Conservation (phyloP, 2,888 invertebrate genomes). For the Diaperis boleti region DNA sequence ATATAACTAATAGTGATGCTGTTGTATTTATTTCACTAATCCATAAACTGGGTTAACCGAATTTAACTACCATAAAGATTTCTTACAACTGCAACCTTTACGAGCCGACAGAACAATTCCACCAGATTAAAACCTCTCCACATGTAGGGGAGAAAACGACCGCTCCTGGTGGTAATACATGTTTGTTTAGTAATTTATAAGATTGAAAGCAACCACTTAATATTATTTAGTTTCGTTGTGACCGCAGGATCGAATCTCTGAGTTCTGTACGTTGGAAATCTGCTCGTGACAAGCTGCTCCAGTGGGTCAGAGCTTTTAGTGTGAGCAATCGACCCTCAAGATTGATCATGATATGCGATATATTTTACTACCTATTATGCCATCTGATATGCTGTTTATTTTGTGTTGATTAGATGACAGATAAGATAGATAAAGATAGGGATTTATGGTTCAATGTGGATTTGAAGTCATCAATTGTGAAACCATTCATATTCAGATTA, state of each 20-base stretch:
- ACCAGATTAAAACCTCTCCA: conserved; percentile 20
- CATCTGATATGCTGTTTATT: conserved; percentile 46
- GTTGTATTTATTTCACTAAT: too few relatives aligned
- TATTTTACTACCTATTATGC: conserved; percentile 46
- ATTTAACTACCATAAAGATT: too few relatives aligned
- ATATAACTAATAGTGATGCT: too few relatives aligned
- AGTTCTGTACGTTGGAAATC: conserved; percentile 19
- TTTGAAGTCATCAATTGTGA: too few relatives aligned
- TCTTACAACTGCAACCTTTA: conserved; percentile 18
- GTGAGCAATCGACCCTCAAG: conserved; percentile 41
- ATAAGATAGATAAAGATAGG: too few relatives aligned
- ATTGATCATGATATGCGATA: conserved; percentile 47
- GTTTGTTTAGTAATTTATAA: conserved; percentile 47
- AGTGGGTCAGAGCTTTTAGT: conserved; percentile 45
- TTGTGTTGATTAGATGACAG: conserved; percentile 38
- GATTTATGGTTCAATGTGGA: too few relatives aligned
- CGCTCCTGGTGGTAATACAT: conserved; percentile 10
- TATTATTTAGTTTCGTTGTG: conserved; percentile 41
- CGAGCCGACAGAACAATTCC: conserved; percentile 22
- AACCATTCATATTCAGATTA: too few relatives aligned
- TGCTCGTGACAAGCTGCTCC: conserved; percentile 38
- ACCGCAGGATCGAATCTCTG: conserved; percentile 15
- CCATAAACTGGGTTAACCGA: too few relatives aligned
- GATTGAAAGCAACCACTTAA: conserved; percentile 42
- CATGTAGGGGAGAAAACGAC: conserved; percentile 13